Conservation (phyloP, 1,140 invertebrate species). For the Meloidogyne floridensis region DNA sequence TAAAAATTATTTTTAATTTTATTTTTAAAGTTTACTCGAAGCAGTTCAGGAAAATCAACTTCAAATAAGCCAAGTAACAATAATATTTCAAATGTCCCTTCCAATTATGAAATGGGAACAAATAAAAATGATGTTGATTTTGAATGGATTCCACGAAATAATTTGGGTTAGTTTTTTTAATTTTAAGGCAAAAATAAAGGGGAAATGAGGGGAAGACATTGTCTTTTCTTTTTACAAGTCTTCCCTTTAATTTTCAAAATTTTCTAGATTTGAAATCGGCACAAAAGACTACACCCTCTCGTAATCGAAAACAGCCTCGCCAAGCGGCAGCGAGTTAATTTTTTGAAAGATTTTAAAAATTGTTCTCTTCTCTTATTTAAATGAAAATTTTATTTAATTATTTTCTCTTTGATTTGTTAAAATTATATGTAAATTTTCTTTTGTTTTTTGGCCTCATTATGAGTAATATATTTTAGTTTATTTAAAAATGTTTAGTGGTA, state of each 20-base stretch:
- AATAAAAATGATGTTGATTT: conserved; percentile 84
- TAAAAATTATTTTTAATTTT: not conserved
- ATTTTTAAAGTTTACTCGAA: conserved; percentile 14
- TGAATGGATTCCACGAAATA: conserved; percentile 93
- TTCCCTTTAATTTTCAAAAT: not conserved
- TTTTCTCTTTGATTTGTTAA: not conserved
- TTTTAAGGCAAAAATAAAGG: too few species aligned
- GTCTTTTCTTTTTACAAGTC: not conserved
- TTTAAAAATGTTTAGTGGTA: too few species aligned
- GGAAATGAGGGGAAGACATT: not conserved
- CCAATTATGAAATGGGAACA: conserved; percentile 75
- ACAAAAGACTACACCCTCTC: not conserved
- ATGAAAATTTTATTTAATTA: not conserved
- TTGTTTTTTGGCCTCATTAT: not conserved
- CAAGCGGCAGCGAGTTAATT: not conserved
- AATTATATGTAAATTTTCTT: not conserved
- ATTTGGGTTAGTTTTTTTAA: conserved; percentile 69
- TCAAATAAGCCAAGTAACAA: not conserved
- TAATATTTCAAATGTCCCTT: not conserved
- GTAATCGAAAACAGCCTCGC: not conserved
- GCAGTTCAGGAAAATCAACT: not conserved
- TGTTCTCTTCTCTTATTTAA: not conserved
- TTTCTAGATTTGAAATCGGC: not conserved
- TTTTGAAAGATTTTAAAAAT: not conserved
- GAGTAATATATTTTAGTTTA: too few species aligned